A percentile compares a stretch with the other conserved stretches of the same genome.
These are phyloP conservation scores for Chaetorhynchus papuensis DNA, from an alignment of 2,113 vertebrate genomes.

Conservation along the genomic window DNA sequence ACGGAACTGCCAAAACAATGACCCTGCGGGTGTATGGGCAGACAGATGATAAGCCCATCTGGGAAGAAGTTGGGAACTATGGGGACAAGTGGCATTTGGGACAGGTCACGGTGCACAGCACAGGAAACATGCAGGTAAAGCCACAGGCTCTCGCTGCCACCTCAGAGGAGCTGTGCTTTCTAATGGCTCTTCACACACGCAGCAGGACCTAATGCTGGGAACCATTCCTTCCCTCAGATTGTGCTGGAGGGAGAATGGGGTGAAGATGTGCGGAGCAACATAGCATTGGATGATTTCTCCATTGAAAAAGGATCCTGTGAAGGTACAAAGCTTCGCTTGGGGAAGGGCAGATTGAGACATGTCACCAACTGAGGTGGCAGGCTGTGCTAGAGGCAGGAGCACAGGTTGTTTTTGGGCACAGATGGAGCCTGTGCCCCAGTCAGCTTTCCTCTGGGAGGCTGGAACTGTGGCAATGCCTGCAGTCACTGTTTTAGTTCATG, in stretches of 20 bases:
- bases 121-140: neutral
- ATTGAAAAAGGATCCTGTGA: slow-evolving; percentile 62
- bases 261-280: slow-evolving; percentile 65
- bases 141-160: neutral
- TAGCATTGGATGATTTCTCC: slow-evolving; percentile 80
- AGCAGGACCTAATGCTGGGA: slow-evolving; percentile 12
- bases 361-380: neutral
- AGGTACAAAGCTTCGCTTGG: slow-evolving; percentile 43
- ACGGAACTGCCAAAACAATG: slow-evolving; percentile 68
- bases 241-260: slow-evolving; percentile 77
- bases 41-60: neutral
- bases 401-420: neutral
- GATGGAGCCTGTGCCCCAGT: neutral
- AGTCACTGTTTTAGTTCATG: neutral
- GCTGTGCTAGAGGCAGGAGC: neutral
- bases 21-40: slow-evolving; percentile 41
- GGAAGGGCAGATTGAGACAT: neutral
- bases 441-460: neutral
- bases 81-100: neutral
- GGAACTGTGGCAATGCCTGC: neutral
- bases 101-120: neutral
- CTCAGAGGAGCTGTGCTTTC: neutral
- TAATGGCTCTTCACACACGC: neutral
- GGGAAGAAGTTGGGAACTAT: neutral
- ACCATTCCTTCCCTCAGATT: slow-evolving; percentile 55